Conservation (phyloP, 2,888 invertebrate genomes). For the Drosophila suboccidentalis region DNA sequence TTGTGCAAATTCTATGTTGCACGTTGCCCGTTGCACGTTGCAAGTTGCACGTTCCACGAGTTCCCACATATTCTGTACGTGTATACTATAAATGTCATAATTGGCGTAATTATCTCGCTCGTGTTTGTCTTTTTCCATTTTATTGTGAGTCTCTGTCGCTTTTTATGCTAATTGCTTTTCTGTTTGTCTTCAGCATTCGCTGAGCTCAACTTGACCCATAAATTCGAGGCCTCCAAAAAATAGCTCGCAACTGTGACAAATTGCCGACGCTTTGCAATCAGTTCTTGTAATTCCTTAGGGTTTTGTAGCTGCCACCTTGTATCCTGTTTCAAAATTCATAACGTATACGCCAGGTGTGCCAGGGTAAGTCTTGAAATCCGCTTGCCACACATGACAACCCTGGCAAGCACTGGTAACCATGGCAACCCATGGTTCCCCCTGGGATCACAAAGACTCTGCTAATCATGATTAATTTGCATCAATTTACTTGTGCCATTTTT, state of each 20-base stretch:
- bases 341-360: slow-evolving; percentile 60
- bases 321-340: slow-evolving; percentile 37
- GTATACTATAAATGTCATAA: slow-evolving; percentile 56
- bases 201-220: slow-evolving; percentile 67
- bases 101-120: slow-evolving; percentile 72
- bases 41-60: slow-evolving; percentile 37
- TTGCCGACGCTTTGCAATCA: slow-evolving; percentile 44
- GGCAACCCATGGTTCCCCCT: slow-evolving; percentile 21
- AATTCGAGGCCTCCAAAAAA: slow-evolving; percentile 30
- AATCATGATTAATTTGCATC: slow-evolving; percentile 80
- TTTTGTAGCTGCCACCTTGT: slow-evolving; percentile 11
- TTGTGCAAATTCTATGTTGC: slow-evolving; percentile 61
- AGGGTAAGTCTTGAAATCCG: not conserved
- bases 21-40: slow-evolving; percentile 2
- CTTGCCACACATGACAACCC: slow-evolving; percentile 20
- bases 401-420: slow-evolving; percentile 30
- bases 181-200: slow-evolving; percentile 41
- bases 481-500: slow-evolving; percentile 69
- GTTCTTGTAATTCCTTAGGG: slow-evolving; percentile 46
- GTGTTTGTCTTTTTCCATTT: slow-evolving; percentile 49
- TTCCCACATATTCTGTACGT: slow-evolving; percentile 72
- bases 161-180: slow-evolving; percentile 62
- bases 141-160: slow-evolving; percentile 30
- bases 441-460: slow-evolving; percentile 42
- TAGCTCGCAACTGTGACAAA: slow-evolving; percentile 54